These are phyloP conservation scores for Bubo scandiacus DNA, from an alignment of 2,113 vertebrate species.

Conservation along the genomic window DNA sequence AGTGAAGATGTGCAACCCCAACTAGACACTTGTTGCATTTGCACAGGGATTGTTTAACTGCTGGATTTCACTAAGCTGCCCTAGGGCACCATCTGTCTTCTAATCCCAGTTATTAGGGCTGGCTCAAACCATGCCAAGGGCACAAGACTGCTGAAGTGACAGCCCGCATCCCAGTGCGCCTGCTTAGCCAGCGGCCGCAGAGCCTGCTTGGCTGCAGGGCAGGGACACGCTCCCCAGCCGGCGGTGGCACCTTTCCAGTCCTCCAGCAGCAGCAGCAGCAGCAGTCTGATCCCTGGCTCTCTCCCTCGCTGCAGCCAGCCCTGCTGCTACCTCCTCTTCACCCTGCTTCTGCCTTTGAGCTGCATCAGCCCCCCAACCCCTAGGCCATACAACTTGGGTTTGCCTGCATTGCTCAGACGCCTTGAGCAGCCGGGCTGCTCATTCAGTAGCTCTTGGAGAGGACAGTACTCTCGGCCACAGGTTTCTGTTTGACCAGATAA, in stretches of 20 bases:
- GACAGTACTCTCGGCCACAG: neutral
- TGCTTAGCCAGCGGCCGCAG: rapidly evolving
- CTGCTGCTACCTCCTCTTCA: neutral
- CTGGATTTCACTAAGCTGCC: conserved; percentile 1
- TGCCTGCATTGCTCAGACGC: neutral
- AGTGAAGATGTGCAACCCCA: neutral
- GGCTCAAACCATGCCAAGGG: neutral
- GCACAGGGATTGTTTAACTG: neutral
- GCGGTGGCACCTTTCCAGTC: neutral
- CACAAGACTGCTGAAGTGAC: neutral
- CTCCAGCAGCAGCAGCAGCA: neutral
- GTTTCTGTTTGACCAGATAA: neutral
- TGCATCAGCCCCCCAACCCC: neutral
- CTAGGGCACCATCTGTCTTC: neutral
- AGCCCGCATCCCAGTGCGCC: no score
- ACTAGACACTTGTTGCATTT: neutral
- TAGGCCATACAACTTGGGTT: neutral
- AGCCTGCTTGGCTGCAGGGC: neutral
- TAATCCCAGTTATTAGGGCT: neutral
- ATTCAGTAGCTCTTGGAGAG: neutral
- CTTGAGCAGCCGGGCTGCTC: neutral
- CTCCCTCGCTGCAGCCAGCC: neutral
- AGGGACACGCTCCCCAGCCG: rapidly evolving
- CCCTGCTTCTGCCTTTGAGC: neutral
- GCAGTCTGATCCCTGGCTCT: no score